phyloP scores from a whole-genome alignment of 2,113 vertebrate genomes.

The Struthidea cinerea region DNA sequence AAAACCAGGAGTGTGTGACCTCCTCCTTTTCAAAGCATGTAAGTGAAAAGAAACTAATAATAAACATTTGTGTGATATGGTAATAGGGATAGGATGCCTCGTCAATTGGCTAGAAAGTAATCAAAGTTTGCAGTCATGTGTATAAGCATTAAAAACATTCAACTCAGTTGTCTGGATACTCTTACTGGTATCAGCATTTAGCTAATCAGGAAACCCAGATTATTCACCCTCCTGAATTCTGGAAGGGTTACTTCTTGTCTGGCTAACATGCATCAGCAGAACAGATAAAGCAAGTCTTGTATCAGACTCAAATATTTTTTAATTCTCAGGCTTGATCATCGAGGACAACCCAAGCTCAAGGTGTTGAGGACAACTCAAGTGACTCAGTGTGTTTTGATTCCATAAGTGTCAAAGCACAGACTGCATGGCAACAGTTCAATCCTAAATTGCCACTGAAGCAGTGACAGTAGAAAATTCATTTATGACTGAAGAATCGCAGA shows the following conservation, averaged over 20 bases:
- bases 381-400: neutral
- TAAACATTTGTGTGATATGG: neutral
- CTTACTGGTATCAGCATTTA: neutral
- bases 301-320: neutral
- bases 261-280: neutral
- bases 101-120: neutral
- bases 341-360: neutral
- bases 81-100: neutral
- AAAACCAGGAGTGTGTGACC: neutral
- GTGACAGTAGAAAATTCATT: neutral
- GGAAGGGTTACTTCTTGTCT: neutral
- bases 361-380: neutral
- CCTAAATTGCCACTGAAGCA: neutral
- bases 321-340: neutral
- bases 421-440: neutral
- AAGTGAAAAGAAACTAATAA: neutral
- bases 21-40: neutral
- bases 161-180: neutral
- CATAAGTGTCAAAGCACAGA: rapidly evolving
- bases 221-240: neutral
- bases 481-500: neutral
- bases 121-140: neutral
- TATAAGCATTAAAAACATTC: neutral
- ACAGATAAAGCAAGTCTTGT: neutral
- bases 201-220: neutral